Conservation (phyloP, 2,797 vertebrate genomes). For the Naso thynnoides region DNA sequence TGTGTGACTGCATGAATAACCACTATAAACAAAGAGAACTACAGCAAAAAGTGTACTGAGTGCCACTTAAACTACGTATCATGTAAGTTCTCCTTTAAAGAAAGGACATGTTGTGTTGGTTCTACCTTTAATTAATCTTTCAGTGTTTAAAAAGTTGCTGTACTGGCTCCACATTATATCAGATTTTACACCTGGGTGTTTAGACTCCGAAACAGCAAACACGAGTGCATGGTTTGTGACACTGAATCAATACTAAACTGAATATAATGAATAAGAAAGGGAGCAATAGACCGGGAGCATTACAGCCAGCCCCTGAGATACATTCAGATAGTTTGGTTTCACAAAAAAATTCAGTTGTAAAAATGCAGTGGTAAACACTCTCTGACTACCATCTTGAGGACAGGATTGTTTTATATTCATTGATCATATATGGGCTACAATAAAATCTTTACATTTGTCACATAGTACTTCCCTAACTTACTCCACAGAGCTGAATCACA, state of each 20-base stretch:
- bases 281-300: conserved; percentile 2
- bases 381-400: neutral
- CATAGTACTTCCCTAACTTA: neutral
- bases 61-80: no score
- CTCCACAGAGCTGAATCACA: neutral
- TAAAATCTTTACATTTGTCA: conserved; percentile 7
- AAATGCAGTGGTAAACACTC: neutral
- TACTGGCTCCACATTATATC: conserved; percentile 19
- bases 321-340: conserved; percentile 26
- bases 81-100: no score
- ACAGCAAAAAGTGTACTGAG: no score
- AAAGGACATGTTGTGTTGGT: neutral
- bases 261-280: conserved; percentile 46
- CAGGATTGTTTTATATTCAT: conserved; percentile 2
- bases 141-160: conserved; percentile 27
- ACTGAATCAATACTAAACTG: conserved; percentile 46
- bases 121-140: conserved; percentile 30
- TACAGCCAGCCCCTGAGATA: neutral
- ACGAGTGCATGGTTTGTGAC: conserved; percentile 23
- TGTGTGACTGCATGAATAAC: no score
- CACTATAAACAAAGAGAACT: no score
- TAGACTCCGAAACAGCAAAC: conserved; percentile 48
- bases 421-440: neutral
- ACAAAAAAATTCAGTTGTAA: conserved; percentile 10
- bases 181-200: conserved; percentile 21